Percentiles rank a stretch among this genome's conserved stretches.
phyloP scores from a whole-genome alignment of 2,113 vertebrate species.

The Mus pahari region DNA sequence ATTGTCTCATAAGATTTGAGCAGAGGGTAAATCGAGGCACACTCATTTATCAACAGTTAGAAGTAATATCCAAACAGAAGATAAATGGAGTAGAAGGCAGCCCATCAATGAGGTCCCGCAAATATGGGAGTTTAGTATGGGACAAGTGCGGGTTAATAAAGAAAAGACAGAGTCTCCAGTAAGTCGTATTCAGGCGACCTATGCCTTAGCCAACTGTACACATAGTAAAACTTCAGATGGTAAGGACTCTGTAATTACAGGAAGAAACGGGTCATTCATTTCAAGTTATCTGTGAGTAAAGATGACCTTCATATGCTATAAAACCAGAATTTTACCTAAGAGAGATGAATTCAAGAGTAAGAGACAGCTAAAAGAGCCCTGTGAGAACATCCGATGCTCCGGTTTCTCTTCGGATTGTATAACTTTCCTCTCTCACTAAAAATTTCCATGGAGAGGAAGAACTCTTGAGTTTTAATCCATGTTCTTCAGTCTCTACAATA shows the following conservation, averaged over 20 bases:
- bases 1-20: conserved; percentile 29
- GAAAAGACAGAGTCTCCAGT: background rate
- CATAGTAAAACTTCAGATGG: background rate
- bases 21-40: background rate
- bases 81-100: background rate
- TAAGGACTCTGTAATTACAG: background rate
- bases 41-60: conserved; percentile 19
- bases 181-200: conserved; percentile 18
- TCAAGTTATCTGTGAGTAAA: background rate
- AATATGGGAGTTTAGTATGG: background rate
- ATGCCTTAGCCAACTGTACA: background rate
- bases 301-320: background rate
- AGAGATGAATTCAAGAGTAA: conserved; percentile 37
- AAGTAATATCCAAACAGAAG: conserved; percentile 13
- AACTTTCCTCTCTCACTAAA: background rate
- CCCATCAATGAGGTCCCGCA: background rate
- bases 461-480: background rate
- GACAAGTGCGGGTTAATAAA: background rate
- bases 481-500: background rate
- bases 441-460: background rate
- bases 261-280: background rate
- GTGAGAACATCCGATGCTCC: background rate
- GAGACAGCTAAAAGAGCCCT: conserved; percentile 19
- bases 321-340: background rate
- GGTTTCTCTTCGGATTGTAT: background rate